Evolutionary conservation across 1,140 invertebrate genomes (phyloP).

Genomic region (Homarus americanus): DNA sequence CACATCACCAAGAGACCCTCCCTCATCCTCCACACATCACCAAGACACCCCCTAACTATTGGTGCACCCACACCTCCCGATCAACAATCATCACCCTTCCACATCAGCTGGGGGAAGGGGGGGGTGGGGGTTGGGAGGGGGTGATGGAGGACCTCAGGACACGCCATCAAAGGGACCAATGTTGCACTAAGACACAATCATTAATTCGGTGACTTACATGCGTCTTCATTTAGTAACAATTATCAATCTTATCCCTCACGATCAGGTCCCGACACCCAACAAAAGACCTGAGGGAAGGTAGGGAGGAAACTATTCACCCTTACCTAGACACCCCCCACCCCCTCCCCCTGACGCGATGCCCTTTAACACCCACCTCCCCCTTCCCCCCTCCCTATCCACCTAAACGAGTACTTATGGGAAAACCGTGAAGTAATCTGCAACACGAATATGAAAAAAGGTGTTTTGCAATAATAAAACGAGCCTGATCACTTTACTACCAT

Average conservation of each 20-base stretch:
- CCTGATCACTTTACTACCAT: conserved; percentile 54
- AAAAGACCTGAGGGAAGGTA: not conserved
- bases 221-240: conserved; percentile 41
- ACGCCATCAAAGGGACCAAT: not conserved
- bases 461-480: conserved; percentile 30
- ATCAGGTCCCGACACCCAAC: too few relatives aligned
- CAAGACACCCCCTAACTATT: too few relatives aligned
- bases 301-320: too few relatives aligned
- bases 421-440: conserved; percentile 33
- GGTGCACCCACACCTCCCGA: too few relatives aligned
- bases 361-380: not conserved
- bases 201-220: not conserved
- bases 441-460: conserved; percentile 6
- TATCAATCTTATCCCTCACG: conserved; percentile 31
- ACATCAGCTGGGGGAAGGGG: too few relatives aligned
- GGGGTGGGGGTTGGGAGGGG: not conserved
- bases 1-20: too few relatives aligned
- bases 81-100: too few relatives aligned
- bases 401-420: conserved; percentile 41
- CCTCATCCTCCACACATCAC: too few relatives aligned
- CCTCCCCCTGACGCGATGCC: not conserved
- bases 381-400: too few relatives aligned
- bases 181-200: conserved; percentile 2
- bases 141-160: not conserved
- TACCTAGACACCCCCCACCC: too few relatives aligned